Conservation (phyloP, 2,113 vertebrate species). For the Ctenomys sociabilis region DNA sequence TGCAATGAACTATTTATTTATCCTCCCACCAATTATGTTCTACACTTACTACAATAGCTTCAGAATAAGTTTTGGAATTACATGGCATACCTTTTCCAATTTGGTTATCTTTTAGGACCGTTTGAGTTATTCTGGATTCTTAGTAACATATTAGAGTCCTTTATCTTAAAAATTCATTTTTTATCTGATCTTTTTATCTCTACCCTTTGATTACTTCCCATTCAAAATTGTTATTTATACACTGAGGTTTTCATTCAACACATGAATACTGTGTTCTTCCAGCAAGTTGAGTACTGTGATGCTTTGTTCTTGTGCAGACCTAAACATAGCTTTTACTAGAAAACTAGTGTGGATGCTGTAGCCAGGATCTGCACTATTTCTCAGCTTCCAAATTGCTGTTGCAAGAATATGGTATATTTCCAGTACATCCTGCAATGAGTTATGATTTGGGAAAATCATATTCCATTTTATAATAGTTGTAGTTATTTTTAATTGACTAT, state of each 20-base stretch:
- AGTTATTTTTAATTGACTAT: background rate
- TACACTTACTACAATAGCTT: background rate
- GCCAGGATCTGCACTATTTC: background rate
- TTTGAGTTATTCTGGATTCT: background rate
- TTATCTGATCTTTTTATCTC: constrained; percentile 24
- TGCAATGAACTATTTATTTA: background rate
- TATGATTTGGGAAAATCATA: background rate
- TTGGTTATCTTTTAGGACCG: background rate
- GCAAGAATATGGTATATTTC: background rate
- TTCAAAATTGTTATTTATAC: constrained; percentile 12
- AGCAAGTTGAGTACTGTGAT: background rate
- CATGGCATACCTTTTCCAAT: background rate
- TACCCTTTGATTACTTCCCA: background rate
- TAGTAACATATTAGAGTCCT: background rate
- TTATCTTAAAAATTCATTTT: background rate
- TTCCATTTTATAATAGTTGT: background rate
- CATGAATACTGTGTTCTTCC: background rate
- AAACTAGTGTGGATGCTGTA: background rate
- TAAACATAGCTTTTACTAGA: background rate
- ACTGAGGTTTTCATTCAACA: background rate
- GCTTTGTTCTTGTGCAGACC: background rate
- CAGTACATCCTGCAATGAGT: background rate
- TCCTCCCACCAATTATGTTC: background rate
- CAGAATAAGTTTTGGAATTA: constrained; percentile 3
- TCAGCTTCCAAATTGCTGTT: background rate